A percentile compares a stretch with the other conserved stretches of the same genome.
phyloP scores from a whole-genome alignment of 2,888 invertebrate species.

The Anodontia alba region DNA sequence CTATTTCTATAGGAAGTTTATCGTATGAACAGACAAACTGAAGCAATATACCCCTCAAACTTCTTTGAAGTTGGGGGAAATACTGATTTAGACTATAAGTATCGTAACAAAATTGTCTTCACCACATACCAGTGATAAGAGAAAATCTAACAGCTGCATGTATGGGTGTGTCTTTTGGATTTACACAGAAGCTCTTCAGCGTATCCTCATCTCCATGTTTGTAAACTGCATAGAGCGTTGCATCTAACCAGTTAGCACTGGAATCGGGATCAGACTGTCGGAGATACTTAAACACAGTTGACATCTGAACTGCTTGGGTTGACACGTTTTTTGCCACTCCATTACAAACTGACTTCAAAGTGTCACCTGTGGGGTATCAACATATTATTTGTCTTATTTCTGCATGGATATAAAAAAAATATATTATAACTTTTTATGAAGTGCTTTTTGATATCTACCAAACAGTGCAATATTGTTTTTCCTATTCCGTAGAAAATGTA shows the following conservation, averaged over 20 bases:
- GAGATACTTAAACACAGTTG: slow-evolving; percentile 48
- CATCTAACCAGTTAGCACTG: slow-evolving; percentile 51
- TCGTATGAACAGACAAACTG: no score
- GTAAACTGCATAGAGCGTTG: slow-evolving; percentile 58
- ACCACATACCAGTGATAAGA: slow-evolving; percentile 61
- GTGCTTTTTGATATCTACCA: no score
- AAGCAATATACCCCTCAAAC: no score
- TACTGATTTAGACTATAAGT: no score
- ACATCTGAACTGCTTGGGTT: slow-evolving; percentile 32
- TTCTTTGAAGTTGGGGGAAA: no score
- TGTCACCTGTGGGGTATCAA: slow-evolving; percentile 54
- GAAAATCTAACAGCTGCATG: slow-evolving; percentile 69
- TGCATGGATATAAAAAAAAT: no score
- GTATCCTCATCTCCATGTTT: slow-evolving; percentile 41
- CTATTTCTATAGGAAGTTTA: no score
- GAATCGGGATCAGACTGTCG: slow-evolving; percentile 1
- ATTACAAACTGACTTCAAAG: slow-evolving; percentile 10
- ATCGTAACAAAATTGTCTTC: no score
- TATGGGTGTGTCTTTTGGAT: slow-evolving; percentile 62
- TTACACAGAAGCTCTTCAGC: slow-evolving; percentile 34
- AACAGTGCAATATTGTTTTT: no score
- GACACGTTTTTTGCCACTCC: slow-evolving; percentile 40
- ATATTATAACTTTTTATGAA: no score
- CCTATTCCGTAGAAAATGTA: no score
- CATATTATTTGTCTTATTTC: no score